These are phyloP conservation scores for Coptotermes formosanus DNA, from an alignment of 1,140 invertebrate genomes.

Conservation along the genomic window DNA sequence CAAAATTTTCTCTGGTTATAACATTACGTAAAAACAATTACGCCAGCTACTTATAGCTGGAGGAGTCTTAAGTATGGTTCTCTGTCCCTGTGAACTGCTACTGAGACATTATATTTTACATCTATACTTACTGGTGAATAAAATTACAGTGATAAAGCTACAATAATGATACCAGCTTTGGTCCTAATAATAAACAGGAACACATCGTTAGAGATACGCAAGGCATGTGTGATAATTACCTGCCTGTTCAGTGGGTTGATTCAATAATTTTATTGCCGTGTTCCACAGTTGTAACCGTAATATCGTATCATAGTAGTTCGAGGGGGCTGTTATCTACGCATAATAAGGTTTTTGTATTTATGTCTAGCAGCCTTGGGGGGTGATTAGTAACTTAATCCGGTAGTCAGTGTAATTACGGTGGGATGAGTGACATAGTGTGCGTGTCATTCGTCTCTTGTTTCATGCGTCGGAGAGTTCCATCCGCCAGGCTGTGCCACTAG, in stretches of 20 bases:
- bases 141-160: not conserved
- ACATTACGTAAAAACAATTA: too few relatives aligned
- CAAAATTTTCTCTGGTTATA: too few relatives aligned
- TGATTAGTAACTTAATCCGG: not conserved
- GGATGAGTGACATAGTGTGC: not conserved
- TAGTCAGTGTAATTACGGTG: not conserved
- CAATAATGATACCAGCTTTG: not conserved
- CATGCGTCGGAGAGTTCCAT: not conserved
- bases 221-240: not conserved
- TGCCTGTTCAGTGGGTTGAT: not conserved
- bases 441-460: not conserved
- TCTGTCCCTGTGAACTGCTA: too few relatives aligned
- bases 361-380: not conserved
- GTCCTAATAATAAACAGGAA: too few relatives aligned
- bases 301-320: not conserved
- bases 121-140: not conserved
- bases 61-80: too few relatives aligned
- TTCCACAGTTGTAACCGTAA: not conserved
- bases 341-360: not conserved
- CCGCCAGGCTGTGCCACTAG: not conserved
- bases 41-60: too few relatives aligned
- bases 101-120: too few relatives aligned
- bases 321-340: not conserved
- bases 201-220: not conserved
- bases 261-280: not conserved